Percentiles rank a stretch among this genome's conserved stretches.
Evolutionary conservation across 2,797 vertebrate genomes (phyloP).

Genomic region (Falco berigora): DNA sequence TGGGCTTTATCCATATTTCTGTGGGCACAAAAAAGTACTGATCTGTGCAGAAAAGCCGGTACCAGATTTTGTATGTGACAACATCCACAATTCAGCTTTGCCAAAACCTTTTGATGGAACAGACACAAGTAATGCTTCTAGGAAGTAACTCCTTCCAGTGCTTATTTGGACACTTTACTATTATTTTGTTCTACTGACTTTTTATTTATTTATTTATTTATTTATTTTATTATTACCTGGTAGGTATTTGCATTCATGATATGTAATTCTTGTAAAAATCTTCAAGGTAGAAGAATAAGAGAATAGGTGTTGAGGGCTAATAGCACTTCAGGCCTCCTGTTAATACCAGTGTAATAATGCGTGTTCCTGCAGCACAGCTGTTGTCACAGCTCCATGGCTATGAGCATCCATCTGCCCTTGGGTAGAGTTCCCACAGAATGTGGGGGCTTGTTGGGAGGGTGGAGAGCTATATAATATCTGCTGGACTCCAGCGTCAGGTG

Average conservation of each 20-base stretch:
- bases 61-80: not conserved
- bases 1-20: not conserved
- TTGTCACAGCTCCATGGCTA: not conserved
- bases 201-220: rapidly evolving
- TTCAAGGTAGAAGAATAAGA: not conserved
- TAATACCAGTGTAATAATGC: not conserved
- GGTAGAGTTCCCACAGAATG: not conserved
- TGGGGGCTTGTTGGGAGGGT: not conserved
- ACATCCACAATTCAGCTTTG: not conserved
- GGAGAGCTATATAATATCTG: not conserved
- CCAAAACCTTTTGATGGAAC: not conserved
- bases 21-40: not conserved
- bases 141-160: not conserved
- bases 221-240: not conserved
- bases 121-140: not conserved
- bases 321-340: not conserved
- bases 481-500: not conserved
- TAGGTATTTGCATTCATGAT: not conserved
- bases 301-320: not conserved
- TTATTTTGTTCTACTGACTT: not conserved
- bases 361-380: not conserved
- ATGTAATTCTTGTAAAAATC: not conserved
- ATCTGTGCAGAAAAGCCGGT: not conserved
- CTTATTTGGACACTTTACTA: not conserved
- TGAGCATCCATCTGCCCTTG: not conserved